Conservation (phyloP, 2,113 vertebrate genomes). For the Balaenoptera acutorostrata region DNA sequence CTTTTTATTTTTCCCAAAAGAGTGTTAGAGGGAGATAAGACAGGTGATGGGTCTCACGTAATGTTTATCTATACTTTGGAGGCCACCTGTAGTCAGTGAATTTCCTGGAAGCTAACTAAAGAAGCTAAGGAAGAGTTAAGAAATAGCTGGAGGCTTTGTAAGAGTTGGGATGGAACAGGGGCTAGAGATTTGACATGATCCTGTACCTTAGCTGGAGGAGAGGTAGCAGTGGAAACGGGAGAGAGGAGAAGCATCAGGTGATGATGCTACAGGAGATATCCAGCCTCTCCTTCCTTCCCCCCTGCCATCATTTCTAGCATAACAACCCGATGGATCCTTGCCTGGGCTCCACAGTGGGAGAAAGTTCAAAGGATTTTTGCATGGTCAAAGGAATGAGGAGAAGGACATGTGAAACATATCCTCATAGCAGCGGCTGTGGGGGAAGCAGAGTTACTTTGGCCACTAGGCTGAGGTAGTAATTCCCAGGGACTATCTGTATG, state of each 20-base stretch:
- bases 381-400: background rate
- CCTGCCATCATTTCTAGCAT: background rate
- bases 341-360: background rate
- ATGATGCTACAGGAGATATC: background rate
- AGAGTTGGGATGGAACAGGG: background rate
- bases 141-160: background rate
- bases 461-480: background rate
- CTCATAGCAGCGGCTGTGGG: background rate
- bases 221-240: background rate
- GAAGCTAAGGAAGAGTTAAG: background rate
- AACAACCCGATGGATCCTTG: background rate
- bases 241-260: background rate
- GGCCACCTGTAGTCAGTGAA: background rate
- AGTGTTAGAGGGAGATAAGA: background rate
- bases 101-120: background rate
- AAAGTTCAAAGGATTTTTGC: background rate
- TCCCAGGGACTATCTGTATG: background rate
- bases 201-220: background rate
- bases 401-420: background rate
- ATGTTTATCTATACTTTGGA: background rate
- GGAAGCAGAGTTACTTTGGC: background rate
- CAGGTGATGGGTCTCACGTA: background rate
- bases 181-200: background rate
- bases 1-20: background rate
- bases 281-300: background rate